Conservation (phyloP, 2,113 vertebrate species). For the Geothlypis trichas region DNA sequence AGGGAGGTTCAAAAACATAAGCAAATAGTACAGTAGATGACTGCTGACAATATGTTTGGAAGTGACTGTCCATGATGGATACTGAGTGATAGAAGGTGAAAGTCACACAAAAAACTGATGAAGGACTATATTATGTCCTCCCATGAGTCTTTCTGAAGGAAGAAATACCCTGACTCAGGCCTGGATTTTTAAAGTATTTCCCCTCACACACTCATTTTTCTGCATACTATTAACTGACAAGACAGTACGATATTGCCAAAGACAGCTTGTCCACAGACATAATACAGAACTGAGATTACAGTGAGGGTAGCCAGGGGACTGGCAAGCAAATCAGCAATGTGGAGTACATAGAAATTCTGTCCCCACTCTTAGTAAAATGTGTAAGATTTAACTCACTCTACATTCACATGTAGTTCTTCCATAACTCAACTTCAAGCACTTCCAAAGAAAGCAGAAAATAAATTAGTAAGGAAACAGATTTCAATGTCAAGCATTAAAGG, state of each 20-base stretch:
- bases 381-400: not conserved
- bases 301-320: not conserved
- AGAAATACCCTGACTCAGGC: not conserved
- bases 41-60: not conserved
- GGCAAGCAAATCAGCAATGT: not conserved
- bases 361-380: not conserved
- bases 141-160: not conserved
- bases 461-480: constrained; percentile 51
- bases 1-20: not conserved
- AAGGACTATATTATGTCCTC: not conserved
- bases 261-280: not conserved
- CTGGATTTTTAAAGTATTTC: not conserved
- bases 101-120: not conserved
- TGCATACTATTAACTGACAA: not conserved
- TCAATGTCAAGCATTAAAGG: constrained; percentile 62
- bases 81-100: not conserved
- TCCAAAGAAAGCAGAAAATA: constrained; percentile 44
- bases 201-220: not conserved
- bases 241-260: not conserved
- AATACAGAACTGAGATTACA: not conserved
- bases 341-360: not conserved
- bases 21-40: not conserved
- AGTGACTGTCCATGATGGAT: not conserved
- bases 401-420: not conserved
- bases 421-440: constrained; percentile 9